Percentiles rank a stretch among this genome's conserved stretches.
Conservation (phyloP, 2,797 vertebrate species). For the Chrysolophus pictus region DNA sequence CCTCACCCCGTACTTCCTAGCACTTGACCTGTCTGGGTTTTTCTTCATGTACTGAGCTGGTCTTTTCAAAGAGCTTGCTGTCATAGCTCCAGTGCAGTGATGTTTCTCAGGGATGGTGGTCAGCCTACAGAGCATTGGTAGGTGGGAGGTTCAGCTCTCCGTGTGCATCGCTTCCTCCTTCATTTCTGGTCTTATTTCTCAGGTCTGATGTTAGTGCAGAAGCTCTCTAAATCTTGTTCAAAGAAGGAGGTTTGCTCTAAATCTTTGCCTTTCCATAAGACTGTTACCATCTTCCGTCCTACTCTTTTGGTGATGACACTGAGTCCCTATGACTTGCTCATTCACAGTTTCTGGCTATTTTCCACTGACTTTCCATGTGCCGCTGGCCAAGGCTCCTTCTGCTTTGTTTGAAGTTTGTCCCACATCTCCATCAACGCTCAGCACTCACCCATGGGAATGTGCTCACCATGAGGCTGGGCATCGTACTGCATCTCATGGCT, state of each 20-base stretch:
- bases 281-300: background rate
- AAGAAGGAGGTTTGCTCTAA: background rate
- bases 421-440: background rate
- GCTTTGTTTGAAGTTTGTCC: background rate
- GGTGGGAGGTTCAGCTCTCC: background rate
- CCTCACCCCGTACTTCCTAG: background rate
- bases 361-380: background rate
- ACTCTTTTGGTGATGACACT: background rate
- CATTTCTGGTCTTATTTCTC: background rate
- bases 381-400: background rate
- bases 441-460: background rate
- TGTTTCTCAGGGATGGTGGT: background rate
- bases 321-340: background rate
- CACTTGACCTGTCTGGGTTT: background rate
- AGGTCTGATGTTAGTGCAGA: background rate
- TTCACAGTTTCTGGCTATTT: background rate
- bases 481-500: background rate
- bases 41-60: background rate
- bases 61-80: background rate
- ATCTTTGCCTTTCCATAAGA: background rate
- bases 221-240: background rate
- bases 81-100: background rate
- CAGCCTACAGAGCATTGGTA: fast-evolving
- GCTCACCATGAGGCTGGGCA: too few relatives aligned
- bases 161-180: background rate